Evolutionary conservation across 2,888 invertebrate species (phyloP).

Genomic region (Acrobasis repandana): DNA sequence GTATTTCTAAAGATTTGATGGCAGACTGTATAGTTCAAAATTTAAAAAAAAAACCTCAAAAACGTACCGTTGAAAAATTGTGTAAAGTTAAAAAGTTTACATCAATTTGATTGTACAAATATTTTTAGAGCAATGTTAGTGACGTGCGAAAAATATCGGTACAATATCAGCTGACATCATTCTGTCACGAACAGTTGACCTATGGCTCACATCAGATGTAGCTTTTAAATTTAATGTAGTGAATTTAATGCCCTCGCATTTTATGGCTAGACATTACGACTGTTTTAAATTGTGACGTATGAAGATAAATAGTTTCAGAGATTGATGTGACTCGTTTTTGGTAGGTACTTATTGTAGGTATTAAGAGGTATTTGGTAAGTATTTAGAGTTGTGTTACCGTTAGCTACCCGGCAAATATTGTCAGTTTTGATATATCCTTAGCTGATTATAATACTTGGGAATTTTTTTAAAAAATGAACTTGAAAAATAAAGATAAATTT

Average conservation of each 20-base stretch:
- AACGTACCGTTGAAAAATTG: background rate
- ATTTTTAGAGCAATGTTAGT: slow-evolving; percentile 45
- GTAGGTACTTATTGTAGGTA: too few relatives aligned
- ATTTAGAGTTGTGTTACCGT: too few relatives aligned
- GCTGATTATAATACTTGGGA: too few relatives aligned
- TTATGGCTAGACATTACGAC: slow-evolving; percentile 7
- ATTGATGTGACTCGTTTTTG: background rate
- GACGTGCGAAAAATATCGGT: slow-evolving; percentile 56
- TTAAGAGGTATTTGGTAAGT: too few relatives aligned
- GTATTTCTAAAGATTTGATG: too few relatives aligned
- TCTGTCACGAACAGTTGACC: slow-evolving; percentile 49
- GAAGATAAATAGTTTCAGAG: slow-evolving; percentile 1
- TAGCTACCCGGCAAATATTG: too few relatives aligned
- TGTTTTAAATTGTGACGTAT: slow-evolving; percentile 7
- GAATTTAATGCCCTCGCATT: slow-evolving; percentile 6
- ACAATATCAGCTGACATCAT: slow-evolving; percentile 46
- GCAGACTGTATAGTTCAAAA: background rate
- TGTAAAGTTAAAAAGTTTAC: slow-evolving; percentile 29
- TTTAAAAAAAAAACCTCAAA: slow-evolving; percentile 5
- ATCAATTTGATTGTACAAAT: slow-evolving; percentile 28
- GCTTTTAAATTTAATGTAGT: background rate
- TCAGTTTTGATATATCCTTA: too few relatives aligned
- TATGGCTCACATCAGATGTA: slow-evolving; percentile 32
- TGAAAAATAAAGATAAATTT: too few relatives aligned
- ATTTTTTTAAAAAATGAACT: too few relatives aligned